Percentiles rank a stretch among this genome's conserved stretches.
These are phyloP conservation scores for Muraenolepis orangiensis DNA, from an alignment of 2,797 vertebrate species.

Conservation along the genomic window DNA sequence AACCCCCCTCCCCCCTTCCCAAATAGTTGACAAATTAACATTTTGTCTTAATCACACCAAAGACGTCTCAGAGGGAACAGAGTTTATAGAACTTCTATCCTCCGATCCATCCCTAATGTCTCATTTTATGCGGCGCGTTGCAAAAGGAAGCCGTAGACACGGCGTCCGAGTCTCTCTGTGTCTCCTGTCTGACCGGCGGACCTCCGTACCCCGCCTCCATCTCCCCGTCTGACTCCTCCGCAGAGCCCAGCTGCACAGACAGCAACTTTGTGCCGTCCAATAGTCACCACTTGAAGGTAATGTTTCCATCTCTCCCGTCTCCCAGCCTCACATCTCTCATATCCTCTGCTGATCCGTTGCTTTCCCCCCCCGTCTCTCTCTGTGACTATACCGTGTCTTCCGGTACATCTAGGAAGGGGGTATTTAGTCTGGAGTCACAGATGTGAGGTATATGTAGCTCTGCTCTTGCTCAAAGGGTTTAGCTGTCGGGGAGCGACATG, in stretches of 20 bases:
- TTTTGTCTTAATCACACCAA: background rate
- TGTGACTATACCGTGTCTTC: background rate
- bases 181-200: constrained; percentile 10
- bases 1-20: too few species aligned
- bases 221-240: constrained; percentile 25
- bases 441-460: background rate
- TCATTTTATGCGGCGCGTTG: constrained; percentile 2
- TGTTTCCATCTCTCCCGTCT: background rate
- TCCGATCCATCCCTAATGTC: background rate
- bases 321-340: background rate
- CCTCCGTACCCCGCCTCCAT: constrained; percentile 17
- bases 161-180: constrained; percentile 29
- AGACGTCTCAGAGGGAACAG: background rate
- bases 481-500: background rate
- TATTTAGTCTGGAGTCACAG: background rate
- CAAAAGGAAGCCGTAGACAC: constrained; percentile 41
- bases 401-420: background rate
- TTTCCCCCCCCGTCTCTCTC: background rate
- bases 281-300: constrained; percentile 62
- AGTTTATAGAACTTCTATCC: background rate
- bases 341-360: background rate
- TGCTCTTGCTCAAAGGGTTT: background rate
- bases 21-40: background rate
- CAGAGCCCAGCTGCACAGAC: constrained; percentile 39
- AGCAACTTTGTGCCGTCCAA: constrained; percentile 32